phyloP scores from a whole-genome alignment of 2,888 invertebrate species.

The Apoda limacodes region DNA sequence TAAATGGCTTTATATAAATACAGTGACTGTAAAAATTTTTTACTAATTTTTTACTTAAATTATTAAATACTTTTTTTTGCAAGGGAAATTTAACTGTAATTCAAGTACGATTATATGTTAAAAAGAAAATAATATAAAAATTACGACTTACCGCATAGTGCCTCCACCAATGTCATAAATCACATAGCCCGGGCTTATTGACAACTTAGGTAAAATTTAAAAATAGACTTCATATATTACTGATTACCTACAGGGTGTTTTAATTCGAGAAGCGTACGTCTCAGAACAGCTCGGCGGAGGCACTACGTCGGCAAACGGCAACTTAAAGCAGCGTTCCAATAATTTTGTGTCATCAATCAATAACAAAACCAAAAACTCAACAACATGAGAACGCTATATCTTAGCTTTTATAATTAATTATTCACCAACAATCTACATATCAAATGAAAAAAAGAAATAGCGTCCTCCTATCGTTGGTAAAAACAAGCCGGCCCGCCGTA shows the following conservation, averaged over 20 bases:
- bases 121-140: neutral
- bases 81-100: too few species aligned
- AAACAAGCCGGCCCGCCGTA: conserved; percentile 53
- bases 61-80: too few species aligned
- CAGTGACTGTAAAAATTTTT: too few species aligned
- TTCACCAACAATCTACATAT: too few species aligned
- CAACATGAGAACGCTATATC: neutral
- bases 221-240: too few species aligned
- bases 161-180: neutral
- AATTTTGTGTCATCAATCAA: conserved; percentile 68
- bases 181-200: too few species aligned
- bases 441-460: too few species aligned
- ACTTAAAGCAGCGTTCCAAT: conserved; percentile 41
- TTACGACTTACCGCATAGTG: neutral
- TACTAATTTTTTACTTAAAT: too few species aligned
- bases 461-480: too few species aligned
- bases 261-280: conserved; percentile 42
- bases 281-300: conserved; percentile 67
- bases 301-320: conserved; percentile 58
- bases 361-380: conserved; percentile 14
- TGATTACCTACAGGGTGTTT: too few species aligned
- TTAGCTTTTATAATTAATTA: neutral
- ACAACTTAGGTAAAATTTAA: too few species aligned
- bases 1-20: too few species aligned
- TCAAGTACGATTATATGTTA: conserved; percentile 1